These are phyloP conservation scores for Passer montanus DNA, from an alignment of 2,113 vertebrate genomes.

Conservation along the genomic window DNA sequence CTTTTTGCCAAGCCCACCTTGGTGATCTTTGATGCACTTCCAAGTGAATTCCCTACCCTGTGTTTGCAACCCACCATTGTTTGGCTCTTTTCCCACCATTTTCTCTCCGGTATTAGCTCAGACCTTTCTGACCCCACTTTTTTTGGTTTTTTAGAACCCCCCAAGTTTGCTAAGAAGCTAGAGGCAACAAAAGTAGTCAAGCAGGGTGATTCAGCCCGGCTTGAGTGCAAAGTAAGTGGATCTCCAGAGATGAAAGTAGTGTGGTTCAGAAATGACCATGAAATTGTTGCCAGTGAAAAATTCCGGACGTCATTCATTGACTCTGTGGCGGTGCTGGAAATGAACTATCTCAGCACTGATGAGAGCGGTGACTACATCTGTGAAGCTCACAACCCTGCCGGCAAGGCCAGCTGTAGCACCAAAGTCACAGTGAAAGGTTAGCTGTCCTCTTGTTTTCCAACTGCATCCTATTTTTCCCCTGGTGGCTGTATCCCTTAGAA, in stretches of 20 bases:
- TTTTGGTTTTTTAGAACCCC: conserved; percentile 90
- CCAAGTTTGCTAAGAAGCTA: conserved; percentile 93
- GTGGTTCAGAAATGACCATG: conserved; percentile 95
- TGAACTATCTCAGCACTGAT: conserved; percentile 80
- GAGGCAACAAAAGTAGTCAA: conserved; percentile 88
- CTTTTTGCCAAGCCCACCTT: conserved; percentile 13
- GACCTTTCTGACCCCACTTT: conserved; percentile 1
- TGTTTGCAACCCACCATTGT: neutral
- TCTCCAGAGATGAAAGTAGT: conserved; percentile 87
- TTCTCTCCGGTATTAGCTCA: neutral
- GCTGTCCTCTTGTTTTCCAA: conserved; percentile 36
- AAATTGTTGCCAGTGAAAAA: conserved; percentile 83
- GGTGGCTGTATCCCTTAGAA: neutral
- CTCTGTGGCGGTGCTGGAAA: conserved; percentile 87
- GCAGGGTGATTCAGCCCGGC: conserved; percentile 82
- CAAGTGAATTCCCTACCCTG: neutral
- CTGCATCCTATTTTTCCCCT: neutral
- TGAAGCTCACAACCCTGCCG: conserved; percentile 93
- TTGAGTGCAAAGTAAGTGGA: conserved; percentile 95
- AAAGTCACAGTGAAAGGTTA: conserved; percentile 95
- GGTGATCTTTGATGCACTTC: neutral
- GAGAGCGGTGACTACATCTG: conserved; percentile 95
- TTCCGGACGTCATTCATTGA: conserved; percentile 88
- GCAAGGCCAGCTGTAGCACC: conserved; percentile 92
- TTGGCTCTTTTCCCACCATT: conserved; percentile 32